Base-by-base conservation (phyloP, 2,797 vertebrate species). In the Bovichtus variegatus region DNA sequence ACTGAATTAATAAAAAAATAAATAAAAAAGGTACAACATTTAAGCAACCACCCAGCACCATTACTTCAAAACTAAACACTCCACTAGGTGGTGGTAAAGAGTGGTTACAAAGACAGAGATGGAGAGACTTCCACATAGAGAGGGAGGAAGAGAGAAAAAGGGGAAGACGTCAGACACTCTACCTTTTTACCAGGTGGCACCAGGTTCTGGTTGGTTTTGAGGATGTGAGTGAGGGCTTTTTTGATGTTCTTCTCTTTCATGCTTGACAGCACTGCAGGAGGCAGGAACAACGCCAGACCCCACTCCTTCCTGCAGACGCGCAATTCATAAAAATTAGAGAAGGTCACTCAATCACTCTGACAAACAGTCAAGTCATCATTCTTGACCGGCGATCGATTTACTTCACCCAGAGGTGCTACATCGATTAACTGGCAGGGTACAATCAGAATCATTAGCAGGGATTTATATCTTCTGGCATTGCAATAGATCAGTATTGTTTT, bases 211-310 rank as follows among this genome's bases (percentile, higher is more conserved):
- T 99, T 99, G 85, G 97, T 98, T 96, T 99, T 99, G 91, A 99
- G 96, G 93, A 99, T 98, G 94, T 99, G 98, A 74, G 97, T 97
- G 84, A 99, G 96, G 70, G 98, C 98, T 94, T 99, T 99, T 95
- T 98, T 99, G 91, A 99, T 99, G 94, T 99, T 99, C 94, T 99
- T 99, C 95, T 99, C 98, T 93, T 99, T 99, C 98, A 99, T 99
- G 95, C 98, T 99, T 80, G 98, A 97, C 90, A 99, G 93, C 88
- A 99, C 97, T 18, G 97, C 97, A 78, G 98, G 97, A 81, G 98
- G 98, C 90, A 99, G 96, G 88, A 99, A 99, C 87, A 97, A 95
- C 12, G 97, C 97, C 93, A 99, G 93, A 91, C 98, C 98, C 98
- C 98, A 99, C 94, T 99, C 98, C 94, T 99, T 99, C 93, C 98